Conservation (phyloP, 2,797 vertebrate species). For the Lutjanus campechanus region DNA sequence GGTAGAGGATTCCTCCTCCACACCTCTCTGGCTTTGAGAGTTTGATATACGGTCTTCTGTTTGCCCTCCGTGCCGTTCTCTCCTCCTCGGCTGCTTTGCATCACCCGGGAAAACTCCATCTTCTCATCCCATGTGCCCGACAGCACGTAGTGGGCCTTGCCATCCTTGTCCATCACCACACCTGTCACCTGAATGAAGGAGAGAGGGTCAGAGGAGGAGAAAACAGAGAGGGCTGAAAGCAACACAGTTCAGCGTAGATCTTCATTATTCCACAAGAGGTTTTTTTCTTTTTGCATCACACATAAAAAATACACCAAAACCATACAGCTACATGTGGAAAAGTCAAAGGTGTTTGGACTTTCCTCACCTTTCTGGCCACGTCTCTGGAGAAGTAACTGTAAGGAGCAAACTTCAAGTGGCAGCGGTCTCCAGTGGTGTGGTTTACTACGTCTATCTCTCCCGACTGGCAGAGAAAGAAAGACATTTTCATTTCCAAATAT, state of each 20-base stretch:
- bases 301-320: background rate
- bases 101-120: slow-evolving; percentile 94
- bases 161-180: slow-evolving; percentile 92
- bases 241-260: background rate
- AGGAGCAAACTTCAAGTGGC: slow-evolving; percentile 97
- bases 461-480: slow-evolving; percentile 83
- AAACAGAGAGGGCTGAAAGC: background rate
- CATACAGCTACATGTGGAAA: too few species aligned
- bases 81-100: slow-evolving; percentile 85
- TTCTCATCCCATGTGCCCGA: slow-evolving; percentile 98
- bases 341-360: background rate
- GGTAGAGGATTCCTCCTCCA: slow-evolving; percentile 95
- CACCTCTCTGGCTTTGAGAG: slow-evolving; percentile 89
- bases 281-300: too few species aligned
- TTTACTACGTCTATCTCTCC: slow-evolving; percentile 98
- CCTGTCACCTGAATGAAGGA: slow-evolving; percentile 89
- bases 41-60: slow-evolving; percentile 89
- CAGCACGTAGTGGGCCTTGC: slow-evolving; percentile 93
- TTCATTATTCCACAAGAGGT: too few species aligned
- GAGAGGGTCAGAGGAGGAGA: background rate
- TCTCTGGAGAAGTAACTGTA: slow-evolving; percentile 98
- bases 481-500: too few species aligned
- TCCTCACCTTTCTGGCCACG: slow-evolving; percentile 92
- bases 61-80: slow-evolving; percentile 92
- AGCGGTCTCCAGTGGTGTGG: slow-evolving; percentile 95